These are phyloP conservation scores for Chionis minor DNA, from an alignment of 2,113 vertebrate species.

Conservation along the genomic window DNA sequence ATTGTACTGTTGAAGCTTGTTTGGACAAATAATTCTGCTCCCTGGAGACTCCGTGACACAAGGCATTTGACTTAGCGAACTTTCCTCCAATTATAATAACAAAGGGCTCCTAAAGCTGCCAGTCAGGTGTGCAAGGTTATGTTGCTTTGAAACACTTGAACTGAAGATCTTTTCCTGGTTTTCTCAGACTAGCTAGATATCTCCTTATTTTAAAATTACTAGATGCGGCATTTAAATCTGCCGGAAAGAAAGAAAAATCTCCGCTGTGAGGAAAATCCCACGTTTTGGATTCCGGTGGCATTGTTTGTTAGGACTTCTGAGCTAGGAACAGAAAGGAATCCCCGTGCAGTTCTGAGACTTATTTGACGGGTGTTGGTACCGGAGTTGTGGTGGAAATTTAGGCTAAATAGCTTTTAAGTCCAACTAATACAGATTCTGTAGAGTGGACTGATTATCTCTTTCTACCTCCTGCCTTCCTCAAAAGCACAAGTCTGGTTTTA, in stretches of 20 bases:
- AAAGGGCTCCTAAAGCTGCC: neutral
- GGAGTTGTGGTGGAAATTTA: neutral
- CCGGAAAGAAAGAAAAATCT: neutral
- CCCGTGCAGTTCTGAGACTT: neutral
- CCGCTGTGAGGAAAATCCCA: neutral
- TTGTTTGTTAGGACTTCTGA: neutral
- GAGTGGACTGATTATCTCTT: neutral
- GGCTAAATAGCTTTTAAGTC: neutral
- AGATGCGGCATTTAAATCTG: neutral
- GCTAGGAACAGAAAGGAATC: neutral
- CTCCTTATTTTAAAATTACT: neutral
- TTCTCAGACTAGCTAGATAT: neutral
- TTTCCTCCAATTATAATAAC: neutral
- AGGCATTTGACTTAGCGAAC: neutral
- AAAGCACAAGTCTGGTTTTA: neutral
- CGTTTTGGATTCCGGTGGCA: rapidly evolving
- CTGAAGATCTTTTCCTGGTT: neutral
- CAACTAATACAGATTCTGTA: neutral
- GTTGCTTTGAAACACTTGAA: neutral
- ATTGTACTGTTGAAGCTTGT: neutral
- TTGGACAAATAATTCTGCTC: neutral
- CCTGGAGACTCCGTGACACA: neutral
- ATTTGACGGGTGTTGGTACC: neutral
- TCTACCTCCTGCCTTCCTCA: neutral
- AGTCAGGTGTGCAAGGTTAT: neutral